Evolutionary conservation across 2,797 vertebrate genomes (phyloP), one percentile per base, ranked within the genome.

Genomic region (Paedocypris micromegethes): DNA sequence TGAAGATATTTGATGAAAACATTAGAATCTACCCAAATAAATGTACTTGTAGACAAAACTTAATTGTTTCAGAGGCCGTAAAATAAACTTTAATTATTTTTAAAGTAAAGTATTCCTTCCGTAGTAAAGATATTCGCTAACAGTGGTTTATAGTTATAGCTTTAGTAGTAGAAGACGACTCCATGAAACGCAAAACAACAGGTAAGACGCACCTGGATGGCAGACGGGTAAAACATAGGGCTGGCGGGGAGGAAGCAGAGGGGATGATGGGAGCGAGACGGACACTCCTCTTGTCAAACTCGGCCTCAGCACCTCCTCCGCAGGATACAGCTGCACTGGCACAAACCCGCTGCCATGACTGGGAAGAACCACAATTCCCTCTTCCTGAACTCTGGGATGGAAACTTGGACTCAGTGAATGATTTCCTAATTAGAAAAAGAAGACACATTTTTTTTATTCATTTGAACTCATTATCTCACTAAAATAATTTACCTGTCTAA

Each of bases 201-300:
- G 52, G 3, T 49, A 1, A 6, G 8, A 52, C 9, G 1, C 89
- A 98, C 96, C 95, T 94, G 94, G 89, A 80, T 91, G 5, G 89
- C 89, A 90, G 9, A 92, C 88, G 52, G 91, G 91, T 65, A 87
- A 78, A 9, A 92, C 69, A 75, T 89, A 87, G 53, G 91, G 83
- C 83, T 94, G 93, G 41, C 93, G 92, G 8, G 94, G 93, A 38
- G 95, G 94, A 66, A 97, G 88, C 74, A 97, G 86, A n/a, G 96
- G 97, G 0, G 97, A 99, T n/a, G 95, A 95, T 0, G 97, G 97
- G 71, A 99, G 79, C 0, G 97, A 98, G 83, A 98, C 90, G 2
- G 97, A 99, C 64, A 91, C 88, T 2, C 94, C 94, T 83, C 92
- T 96, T 61, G 92, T 87, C 81, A 96, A 63, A 75, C 74, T 0